Evolutionary conservation across 2,797 vertebrate species (phyloP).

Genomic region (Clamator glandarius): DNA sequence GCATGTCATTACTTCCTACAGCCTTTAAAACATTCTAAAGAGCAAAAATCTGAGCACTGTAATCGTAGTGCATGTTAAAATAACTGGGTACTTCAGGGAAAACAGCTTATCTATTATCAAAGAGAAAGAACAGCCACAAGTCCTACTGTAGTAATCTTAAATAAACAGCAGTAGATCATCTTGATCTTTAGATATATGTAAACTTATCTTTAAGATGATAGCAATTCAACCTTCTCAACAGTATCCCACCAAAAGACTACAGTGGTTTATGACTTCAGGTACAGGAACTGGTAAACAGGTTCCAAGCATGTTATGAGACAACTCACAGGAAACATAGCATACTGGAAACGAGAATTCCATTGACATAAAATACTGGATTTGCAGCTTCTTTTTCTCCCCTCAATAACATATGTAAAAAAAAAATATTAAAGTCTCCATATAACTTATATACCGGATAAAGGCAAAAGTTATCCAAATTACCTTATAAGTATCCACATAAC

Average conservation of each 20-base stretch:
- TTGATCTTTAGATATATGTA: neutral
- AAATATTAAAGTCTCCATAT: neutral
- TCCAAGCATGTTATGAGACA: neutral
- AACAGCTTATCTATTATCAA: neutral
- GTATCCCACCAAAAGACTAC: neutral
- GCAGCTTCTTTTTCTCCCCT: neutral
- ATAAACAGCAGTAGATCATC: neutral
- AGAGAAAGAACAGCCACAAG: neutral
- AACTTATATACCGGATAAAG: neutral
- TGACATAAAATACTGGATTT: neutral
- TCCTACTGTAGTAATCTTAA: neutral
- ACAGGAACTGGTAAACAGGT: neutral
- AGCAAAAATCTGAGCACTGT: neutral
- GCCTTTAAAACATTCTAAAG: neutral
- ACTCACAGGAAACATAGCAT: neutral
- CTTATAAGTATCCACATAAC: slow-evolving; percentile 97
- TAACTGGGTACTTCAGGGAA: neutral
- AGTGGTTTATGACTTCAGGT: neutral
- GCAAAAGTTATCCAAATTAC: slow-evolving; percentile 69
- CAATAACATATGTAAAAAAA: neutral
- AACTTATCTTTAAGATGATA: neutral
- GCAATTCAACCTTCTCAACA: neutral
- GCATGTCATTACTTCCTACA: neutral
- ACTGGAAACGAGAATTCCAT: neutral
- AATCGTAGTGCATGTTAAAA: neutral